These are phyloP conservation scores for Pithys albifrons DNA, from an alignment of 2,113 vertebrate species.

Conservation along the genomic window DNA sequence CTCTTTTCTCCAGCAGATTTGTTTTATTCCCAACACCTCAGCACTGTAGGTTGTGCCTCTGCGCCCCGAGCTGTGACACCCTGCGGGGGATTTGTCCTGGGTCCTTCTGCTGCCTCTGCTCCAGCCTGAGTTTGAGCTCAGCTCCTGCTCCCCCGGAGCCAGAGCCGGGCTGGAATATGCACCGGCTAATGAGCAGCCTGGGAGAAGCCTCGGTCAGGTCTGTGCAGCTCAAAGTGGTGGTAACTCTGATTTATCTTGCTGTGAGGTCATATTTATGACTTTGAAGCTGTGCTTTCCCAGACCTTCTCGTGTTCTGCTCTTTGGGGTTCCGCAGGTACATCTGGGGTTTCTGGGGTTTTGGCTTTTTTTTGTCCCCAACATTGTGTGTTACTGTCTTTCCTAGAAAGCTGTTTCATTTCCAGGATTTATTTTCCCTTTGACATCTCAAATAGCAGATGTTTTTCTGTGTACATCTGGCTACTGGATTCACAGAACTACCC, in stretches of 20 bases:
- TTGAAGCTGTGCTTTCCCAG: neutral
- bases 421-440: constrained; percentile 14
- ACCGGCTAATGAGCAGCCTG: neutral
- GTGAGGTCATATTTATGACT: neutral
- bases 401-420: neutral
- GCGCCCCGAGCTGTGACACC: neutral
- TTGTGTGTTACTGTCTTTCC: neutral
- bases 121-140: neutral
- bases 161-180: neutral
- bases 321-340: neutral
- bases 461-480: neutral
- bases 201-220: neutral
- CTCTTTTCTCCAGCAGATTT: neutral
- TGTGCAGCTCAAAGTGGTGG: neutral
- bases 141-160: neutral
- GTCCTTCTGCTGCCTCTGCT: neutral
- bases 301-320: neutral
- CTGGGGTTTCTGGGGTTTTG: neutral
- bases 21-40: constrained; percentile 15
- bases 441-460: neutral
- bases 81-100: neutral
- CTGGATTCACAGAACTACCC: neutral
- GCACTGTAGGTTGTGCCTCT: neutral
- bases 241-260: neutral
- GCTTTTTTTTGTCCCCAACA: fast-evolving